Conservation (phyloP, 2,797 vertebrate species). For the Hipposideros larvatus region DNA sequence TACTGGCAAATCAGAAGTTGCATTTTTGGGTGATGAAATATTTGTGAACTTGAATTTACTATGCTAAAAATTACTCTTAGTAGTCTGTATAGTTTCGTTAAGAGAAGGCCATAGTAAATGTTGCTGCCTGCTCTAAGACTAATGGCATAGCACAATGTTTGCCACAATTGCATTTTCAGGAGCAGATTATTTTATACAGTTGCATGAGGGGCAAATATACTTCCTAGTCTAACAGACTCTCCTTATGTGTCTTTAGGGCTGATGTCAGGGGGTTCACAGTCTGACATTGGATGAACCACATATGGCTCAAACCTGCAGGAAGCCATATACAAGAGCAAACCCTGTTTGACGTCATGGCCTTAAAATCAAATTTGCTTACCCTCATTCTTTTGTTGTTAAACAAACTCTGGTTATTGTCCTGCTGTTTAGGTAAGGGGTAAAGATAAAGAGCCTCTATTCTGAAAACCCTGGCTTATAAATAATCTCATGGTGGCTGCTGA, state of each 20-base stretch:
- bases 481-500: neutral
- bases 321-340: neutral
- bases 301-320: neutral
- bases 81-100: neutral
- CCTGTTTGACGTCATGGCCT: slow-evolving; percentile 63
- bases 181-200: neutral
- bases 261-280: neutral
- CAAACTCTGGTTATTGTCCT: slow-evolving; percentile 66
- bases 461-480: slow-evolving; percentile 12
- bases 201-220: neutral
- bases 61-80: slow-evolving; percentile 26
- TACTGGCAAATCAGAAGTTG: neutral
- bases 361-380: slow-evolving; percentile 67
- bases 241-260: neutral
- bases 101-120: neutral
- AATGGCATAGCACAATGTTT: slow-evolving; percentile 20
- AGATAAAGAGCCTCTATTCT: slow-evolving; percentile 62
- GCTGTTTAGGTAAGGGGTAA: slow-evolving; percentile 42
- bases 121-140: neutral
- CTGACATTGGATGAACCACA: neutral
- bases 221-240: slow-evolving; percentile 36
- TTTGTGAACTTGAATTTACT: neutral
- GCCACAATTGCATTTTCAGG: neutral
- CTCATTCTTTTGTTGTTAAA: slow-evolving; percentile 57
- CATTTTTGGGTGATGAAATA: slow-evolving; percentile 10